These are phyloP conservation scores for Hypolimnas misippus DNA, from an alignment of 2,888 invertebrate species.

Conservation along the genomic window DNA sequence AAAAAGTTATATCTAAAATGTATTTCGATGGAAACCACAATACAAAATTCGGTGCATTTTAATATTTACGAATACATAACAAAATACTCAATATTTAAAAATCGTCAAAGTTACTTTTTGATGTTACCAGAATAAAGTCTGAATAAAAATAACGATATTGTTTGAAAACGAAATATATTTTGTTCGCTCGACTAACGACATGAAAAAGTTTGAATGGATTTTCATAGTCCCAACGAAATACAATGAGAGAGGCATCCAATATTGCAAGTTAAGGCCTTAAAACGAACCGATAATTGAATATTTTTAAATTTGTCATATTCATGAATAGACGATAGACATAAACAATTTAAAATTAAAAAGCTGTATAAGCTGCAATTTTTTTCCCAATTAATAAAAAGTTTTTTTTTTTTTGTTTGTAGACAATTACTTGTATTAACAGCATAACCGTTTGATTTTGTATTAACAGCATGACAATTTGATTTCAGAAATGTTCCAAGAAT, in stretches of 20 bases:
- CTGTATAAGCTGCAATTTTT: neutral
- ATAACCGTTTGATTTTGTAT: too few relatives aligned
- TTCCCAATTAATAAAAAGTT: too few relatives aligned
- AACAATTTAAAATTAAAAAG: neutral
- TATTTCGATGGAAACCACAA: too few relatives aligned
- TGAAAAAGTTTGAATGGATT: constrained; percentile 75
- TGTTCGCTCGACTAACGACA: constrained; percentile 64
- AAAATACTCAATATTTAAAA: neutral
- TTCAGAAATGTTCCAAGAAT: too few relatives aligned
- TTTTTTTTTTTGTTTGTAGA: too few relatives aligned
- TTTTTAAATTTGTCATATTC: neutral
- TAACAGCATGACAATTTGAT: too few relatives aligned
- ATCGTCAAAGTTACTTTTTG: neutral
- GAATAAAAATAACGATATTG: constrained; percentile 23
- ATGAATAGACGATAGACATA: neutral
- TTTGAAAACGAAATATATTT: constrained; percentile 28
- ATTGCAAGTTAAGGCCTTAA: constrained; percentile 58
- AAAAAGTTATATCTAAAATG: too few relatives aligned
- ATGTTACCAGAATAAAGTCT: neutral
- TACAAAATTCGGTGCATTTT: too few relatives aligned
- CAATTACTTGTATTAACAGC: too few relatives aligned
- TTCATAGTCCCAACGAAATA: constrained; percentile 67
- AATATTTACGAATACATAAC: too few relatives aligned
- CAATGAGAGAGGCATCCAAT: constrained; percentile 61
- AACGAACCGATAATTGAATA: constrained; percentile 44